Evolutionary conservation across 2,797 vertebrate species (phyloP).

Genomic region (Philypnodon macrostomus): DNA sequence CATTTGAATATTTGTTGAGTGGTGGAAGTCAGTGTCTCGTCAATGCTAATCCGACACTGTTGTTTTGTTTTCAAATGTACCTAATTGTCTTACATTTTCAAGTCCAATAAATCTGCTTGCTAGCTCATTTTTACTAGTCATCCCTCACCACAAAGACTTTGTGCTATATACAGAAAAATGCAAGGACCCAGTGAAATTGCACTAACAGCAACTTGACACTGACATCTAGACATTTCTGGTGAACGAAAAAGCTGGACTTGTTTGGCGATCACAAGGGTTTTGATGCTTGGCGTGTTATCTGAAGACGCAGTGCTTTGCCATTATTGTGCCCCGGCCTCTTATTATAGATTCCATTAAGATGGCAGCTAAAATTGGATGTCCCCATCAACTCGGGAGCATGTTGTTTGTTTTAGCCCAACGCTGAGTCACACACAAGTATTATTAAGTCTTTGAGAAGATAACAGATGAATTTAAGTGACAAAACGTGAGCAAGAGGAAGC

Average conservation of each 20-base stretch:
- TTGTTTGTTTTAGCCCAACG: slow-evolving; percentile 80
- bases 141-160: slow-evolving; percentile 8
- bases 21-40: slow-evolving; percentile 54
- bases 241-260: slow-evolving; percentile 54
- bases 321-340: slow-evolving; percentile 72
- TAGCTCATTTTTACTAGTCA: background rate
- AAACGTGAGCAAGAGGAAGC: slow-evolving; percentile 59
- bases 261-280: slow-evolving; percentile 68
- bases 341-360: slow-evolving; percentile 87
- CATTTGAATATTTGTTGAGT: slow-evolving; percentile 62
- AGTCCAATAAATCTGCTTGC: slow-evolving; percentile 8
- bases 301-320: slow-evolving; percentile 69
- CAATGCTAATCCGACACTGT: background rate
- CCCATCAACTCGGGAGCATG: slow-evolving; percentile 74
- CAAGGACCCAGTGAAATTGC: slow-evolving; percentile 41
- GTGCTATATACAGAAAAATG: no score
- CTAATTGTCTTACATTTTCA: background rate
- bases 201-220: slow-evolving; percentile 53
- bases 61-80: slow-evolving; percentile 21
- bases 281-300: slow-evolving; percentile 67
- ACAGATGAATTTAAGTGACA: slow-evolving; percentile 73
- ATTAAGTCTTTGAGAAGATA: slow-evolving; percentile 75
- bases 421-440: slow-evolving; percentile 75
- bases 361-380: slow-evolving; percentile 80
- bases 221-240: slow-evolving; percentile 64